A percentile compares a stretch with the other conserved stretches of the same genome.
These are phyloP conservation scores for Chondrilla cf. caribensis DNA, from an alignment of 37 sponge, comb jelly and placozoan species.

Conservation along the genomic window DNA sequence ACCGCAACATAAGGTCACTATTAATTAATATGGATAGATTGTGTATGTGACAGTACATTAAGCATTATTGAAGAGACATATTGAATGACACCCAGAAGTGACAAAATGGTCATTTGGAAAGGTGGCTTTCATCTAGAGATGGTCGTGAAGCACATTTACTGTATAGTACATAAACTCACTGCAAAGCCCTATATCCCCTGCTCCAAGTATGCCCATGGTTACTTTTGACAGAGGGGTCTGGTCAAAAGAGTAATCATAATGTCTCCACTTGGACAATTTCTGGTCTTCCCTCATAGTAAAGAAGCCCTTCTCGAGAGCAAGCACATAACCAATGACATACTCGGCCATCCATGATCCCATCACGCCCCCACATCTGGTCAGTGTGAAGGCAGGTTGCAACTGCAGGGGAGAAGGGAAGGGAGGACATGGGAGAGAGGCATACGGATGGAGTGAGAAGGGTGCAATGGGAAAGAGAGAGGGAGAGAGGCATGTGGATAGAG, in stretches of 20 bases:
- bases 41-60: too few relatives aligned
- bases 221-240: slow-evolving; percentile 10
- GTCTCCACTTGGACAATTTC: neutral
- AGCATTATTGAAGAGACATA: too few relatives aligned
- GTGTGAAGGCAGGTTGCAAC: slow-evolving; percentile 11
- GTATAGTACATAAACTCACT: slow-evolving; percentile 19
- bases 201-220: slow-evolving; percentile 52
- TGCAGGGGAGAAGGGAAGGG: neutral
- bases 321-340: slow-evolving; percentile 52
- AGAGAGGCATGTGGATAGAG: too few relatives aligned
- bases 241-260: neutral
- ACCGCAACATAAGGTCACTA: too few relatives aligned
- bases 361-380: slow-evolving; percentile 41
- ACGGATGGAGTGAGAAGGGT: too few relatives aligned
- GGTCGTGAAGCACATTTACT: too few relatives aligned
- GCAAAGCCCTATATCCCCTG: slow-evolving; percentile 46
- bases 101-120: too few relatives aligned
- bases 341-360: slow-evolving; percentile 59
- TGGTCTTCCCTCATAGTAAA: slow-evolving; percentile 25
- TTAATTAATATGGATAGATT: too few relatives aligned
- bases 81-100: too few relatives aligned
- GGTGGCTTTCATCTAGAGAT: too few relatives aligned
- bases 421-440: too few relatives aligned
- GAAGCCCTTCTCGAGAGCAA: slow-evolving; percentile 29
- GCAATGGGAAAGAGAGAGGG: too few relatives aligned